Evolutionary conservation across 2,113 vertebrate genomes (phyloP).

Genomic region (Vulpes ferrilata): DNA sequence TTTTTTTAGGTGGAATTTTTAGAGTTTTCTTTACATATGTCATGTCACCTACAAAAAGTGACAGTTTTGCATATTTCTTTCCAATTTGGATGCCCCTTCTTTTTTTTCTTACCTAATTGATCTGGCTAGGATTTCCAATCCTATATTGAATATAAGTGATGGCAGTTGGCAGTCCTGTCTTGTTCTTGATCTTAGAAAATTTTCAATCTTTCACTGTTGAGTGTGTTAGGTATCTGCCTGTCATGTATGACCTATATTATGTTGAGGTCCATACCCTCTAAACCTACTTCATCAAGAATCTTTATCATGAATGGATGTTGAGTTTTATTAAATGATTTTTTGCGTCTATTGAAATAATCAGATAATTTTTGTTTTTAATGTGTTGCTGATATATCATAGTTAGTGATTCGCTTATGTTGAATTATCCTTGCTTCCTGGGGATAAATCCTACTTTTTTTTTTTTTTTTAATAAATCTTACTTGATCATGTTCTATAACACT

Average conservation of each 20-base stretch:
- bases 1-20: background rate
- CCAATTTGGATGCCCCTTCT: background rate
- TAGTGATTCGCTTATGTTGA: background rate
- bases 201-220: background rate
- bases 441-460: background rate
- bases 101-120: background rate
- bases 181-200: background rate
- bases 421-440: background rate
- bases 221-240: background rate
- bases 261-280: background rate
- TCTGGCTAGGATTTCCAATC: background rate
- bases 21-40: background rate
- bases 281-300: background rate
- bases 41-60: background rate
- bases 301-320: background rate
- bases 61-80: background rate
- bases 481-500: background rate
- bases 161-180: background rate
- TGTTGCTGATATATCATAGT: background rate
- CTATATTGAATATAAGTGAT: background rate
- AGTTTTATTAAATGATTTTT: background rate
- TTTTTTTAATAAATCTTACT: background rate
- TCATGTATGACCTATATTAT: background rate
- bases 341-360: background rate
- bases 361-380: background rate